Evolutionary conservation across 2,797 vertebrate species (phyloP).

Genomic region (Sternotherus odoratus): DNA sequence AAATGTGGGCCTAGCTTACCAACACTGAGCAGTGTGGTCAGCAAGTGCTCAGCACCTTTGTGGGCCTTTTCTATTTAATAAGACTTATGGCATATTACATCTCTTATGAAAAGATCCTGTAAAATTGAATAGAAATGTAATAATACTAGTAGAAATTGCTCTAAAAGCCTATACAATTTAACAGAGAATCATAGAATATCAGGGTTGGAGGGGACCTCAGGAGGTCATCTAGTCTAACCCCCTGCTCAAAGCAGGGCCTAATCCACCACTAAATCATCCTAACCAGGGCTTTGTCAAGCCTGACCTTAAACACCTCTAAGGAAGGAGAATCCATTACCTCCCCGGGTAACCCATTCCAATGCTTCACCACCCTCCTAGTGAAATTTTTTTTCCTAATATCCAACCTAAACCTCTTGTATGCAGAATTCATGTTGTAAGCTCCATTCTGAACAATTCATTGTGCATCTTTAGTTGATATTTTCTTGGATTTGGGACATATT

Average conservation of each 20-base stretch:
- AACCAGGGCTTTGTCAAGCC: too few species aligned
- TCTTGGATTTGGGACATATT: not conserved
- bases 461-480: conserved; percentile 2
- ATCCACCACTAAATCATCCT: too few species aligned
- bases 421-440: accelerated
- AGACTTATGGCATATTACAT: not conserved
- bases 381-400: too few species aligned
- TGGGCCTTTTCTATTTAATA: not conserved
- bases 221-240: too few species aligned
- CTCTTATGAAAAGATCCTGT: not conserved
- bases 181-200: not conserved
- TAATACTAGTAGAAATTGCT: not conserved
- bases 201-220: too few species aligned
- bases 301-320: too few species aligned
- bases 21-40: not conserved
- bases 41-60: not conserved
- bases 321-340: too few species aligned
- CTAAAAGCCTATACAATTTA: not conserved
- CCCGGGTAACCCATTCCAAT: too few species aligned
- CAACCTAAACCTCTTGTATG: not conserved
- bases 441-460: not conserved
- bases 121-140: not conserved
- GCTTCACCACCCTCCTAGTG: too few species aligned
- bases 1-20: not conserved
- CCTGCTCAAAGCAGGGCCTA: too few species aligned